Conservation (phyloP, 2,113 vertebrate species). For the Polypterus senegalus region DNA sequence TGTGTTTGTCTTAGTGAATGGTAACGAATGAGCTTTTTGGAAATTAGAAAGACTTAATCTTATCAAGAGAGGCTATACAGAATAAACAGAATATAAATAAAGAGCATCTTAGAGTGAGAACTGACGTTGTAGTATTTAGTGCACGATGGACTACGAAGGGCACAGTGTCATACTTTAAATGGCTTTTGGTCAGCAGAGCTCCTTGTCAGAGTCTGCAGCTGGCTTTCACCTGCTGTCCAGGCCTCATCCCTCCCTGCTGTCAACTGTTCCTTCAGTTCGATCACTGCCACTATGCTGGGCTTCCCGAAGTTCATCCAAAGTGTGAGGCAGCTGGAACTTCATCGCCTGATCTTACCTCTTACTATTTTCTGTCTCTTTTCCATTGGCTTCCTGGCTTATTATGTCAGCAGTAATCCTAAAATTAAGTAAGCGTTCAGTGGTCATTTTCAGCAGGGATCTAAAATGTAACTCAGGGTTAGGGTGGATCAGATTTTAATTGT, state of each 20-base stretch:
- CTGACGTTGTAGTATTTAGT: too few relatives aligned
- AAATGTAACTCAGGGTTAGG: too few relatives aligned
- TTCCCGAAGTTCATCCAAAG: slow-evolving; percentile 82
- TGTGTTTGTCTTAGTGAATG: too few relatives aligned
- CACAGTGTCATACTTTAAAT: slow-evolving; percentile 95
- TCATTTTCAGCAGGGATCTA: too few relatives aligned
- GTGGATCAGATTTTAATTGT: too few relatives aligned
- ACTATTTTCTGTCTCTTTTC: slow-evolving; percentile 89
- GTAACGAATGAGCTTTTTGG: too few relatives aligned
- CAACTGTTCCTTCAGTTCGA: slow-evolving; percentile 18
- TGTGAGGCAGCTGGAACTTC: slow-evolving; percentile 88
- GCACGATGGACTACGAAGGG: slow-evolving; percentile 66
- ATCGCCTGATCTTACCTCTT: slow-evolving; percentile 83
- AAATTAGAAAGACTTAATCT: too few relatives aligned
- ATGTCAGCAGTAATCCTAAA: slow-evolving; percentile 88
- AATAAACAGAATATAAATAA: too few relatives aligned
- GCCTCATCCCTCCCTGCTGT: slow-evolving; percentile 19
- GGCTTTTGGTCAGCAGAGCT: slow-evolving; percentile 56
- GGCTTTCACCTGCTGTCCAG: slow-evolving; percentile 6
- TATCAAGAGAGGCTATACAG: too few relatives aligned
- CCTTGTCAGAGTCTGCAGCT: slow-evolving; percentile 49
- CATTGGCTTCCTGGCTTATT: slow-evolving; percentile 90
- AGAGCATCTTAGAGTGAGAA: too few relatives aligned
- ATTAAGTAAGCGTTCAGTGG: slow-evolving; percentile 72
- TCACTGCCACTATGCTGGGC: slow-evolving; percentile 67